Percentiles rank a stretch among this genome's conserved stretches.
These are phyloP conservation scores for Sebastolobus altivelis DNA, from an alignment of 2,797 vertebrate species.

Conservation along the genomic window DNA sequence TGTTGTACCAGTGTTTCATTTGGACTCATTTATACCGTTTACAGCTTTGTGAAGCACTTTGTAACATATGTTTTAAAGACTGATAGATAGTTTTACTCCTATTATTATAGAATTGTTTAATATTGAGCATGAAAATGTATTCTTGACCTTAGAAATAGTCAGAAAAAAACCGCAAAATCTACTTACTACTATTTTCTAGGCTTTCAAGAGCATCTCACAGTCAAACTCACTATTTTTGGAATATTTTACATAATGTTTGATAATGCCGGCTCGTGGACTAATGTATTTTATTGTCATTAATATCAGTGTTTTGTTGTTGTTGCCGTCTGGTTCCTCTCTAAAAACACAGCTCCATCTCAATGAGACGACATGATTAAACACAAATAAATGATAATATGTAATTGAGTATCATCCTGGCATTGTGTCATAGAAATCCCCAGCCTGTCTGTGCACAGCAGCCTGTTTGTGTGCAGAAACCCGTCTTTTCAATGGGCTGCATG, in stretches of 20 bases:
- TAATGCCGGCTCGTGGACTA: neutral
- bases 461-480: slow-evolving; percentile 2
- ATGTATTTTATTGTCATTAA: neutral
- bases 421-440: neutral
- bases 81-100: too few species aligned
- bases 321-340: neutral
- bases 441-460: neutral
- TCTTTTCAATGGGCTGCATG: slow-evolving; percentile 19
- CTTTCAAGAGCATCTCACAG: neutral
- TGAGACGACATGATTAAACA: slow-evolving; percentile 6
- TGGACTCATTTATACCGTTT: too few species aligned
- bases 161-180: too few species aligned
- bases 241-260: neutral
- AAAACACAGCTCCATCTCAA: neutral
- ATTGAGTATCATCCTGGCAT: slow-evolving; percentile 14
- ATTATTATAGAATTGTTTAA: too few species aligned
- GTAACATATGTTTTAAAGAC: too few species aligned
- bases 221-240: neutral
- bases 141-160: too few species aligned
- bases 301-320: neutral
- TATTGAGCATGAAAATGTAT: too few species aligned
- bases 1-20: too few species aligned
- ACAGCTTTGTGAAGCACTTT: too few species aligned
- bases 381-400: slow-evolving; percentile 14
- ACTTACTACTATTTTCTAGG: neutral